Percentiles rank a stretch among this genome's conserved stretches.
These are phyloP conservation scores for Lepisosteus osseus DNA, from an alignment of 2,113 vertebrate genomes.

Conservation along the genomic window DNA sequence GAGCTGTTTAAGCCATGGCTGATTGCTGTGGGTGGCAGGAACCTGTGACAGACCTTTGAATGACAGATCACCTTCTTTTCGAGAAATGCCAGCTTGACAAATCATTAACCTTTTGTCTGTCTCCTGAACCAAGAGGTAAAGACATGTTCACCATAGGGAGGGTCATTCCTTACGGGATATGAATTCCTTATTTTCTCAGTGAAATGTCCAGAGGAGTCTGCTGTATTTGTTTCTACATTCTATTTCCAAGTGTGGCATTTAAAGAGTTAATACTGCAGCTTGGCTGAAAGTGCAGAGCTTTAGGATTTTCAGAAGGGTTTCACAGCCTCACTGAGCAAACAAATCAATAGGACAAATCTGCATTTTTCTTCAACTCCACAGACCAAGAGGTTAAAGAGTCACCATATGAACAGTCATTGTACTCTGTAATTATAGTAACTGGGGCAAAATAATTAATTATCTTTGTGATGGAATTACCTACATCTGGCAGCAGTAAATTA, in stretches of 20 bases:
- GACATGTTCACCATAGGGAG: no score
- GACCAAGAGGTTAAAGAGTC: slow-evolving; percentile 16
- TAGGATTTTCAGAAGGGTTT: slow-evolving; percentile 3
- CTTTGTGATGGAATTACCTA: slow-evolving; percentile 1
- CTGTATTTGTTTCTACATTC: no score
- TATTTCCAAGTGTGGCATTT: no score
- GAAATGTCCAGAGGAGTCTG: no score
- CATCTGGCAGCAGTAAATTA: not conserved
- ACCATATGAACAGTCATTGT: no score
- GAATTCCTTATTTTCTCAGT: no score
- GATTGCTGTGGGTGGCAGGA: not conserved
- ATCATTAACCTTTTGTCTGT: not conserved
- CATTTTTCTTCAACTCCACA: not conserved
- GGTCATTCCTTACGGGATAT: no score
- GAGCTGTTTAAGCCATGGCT: not conserved
- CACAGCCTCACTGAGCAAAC: slow-evolving; percentile 13
- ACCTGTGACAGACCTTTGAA: not conserved
- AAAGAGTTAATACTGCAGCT: not conserved
- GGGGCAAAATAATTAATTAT: slow-evolving; percentile 3
- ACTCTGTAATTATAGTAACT: not conserved
- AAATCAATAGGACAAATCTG: slow-evolving; percentile 18
- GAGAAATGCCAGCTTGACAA: slow-evolving; percentile 9
- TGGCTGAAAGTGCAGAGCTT: not conserved
- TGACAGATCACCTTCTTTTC: not conserved
- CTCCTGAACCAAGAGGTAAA: no score